Evolutionary conservation across 2,797 vertebrate genomes (phyloP).

Genomic region (Neosilurus hyrtlii): DNA sequence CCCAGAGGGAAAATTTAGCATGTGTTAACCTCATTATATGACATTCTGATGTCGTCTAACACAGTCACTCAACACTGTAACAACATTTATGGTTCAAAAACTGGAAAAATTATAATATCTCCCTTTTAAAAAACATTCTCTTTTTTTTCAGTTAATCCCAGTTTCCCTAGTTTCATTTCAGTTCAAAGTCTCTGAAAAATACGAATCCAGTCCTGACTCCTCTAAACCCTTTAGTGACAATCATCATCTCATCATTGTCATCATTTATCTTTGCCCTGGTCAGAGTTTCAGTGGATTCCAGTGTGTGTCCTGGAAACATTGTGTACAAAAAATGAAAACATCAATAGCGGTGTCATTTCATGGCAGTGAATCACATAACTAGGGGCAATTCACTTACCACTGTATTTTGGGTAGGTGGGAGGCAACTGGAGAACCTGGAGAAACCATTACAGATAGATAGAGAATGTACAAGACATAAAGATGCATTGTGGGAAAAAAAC

Average conservation of each 20-base stretch:
- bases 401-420: background rate
- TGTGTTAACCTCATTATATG: too few species aligned
- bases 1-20: too few species aligned
- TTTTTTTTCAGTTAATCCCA: slow-evolving; percentile 45
- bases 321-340: background rate
- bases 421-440: background rate
- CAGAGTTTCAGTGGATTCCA: background rate
- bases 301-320: background rate
- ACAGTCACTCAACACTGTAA: too few species aligned
- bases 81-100: too few species aligned
- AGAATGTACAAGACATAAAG: background rate
- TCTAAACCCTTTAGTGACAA: background rate
- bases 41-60: too few species aligned
- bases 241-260: background rate
- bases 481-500: background rate
- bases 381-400: background rate
- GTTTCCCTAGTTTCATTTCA: background rate
- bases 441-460: background rate
- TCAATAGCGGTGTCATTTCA: background rate
- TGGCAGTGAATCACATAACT: background rate
- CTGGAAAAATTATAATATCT: too few species aligned
- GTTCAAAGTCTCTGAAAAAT: background rate
- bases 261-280: background rate
- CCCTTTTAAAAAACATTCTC: background rate
- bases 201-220: too few species aligned